Evolutionary conservation across 1,140 invertebrate species (phyloP).

Genomic region (Dreissena polymorpha): DNA sequence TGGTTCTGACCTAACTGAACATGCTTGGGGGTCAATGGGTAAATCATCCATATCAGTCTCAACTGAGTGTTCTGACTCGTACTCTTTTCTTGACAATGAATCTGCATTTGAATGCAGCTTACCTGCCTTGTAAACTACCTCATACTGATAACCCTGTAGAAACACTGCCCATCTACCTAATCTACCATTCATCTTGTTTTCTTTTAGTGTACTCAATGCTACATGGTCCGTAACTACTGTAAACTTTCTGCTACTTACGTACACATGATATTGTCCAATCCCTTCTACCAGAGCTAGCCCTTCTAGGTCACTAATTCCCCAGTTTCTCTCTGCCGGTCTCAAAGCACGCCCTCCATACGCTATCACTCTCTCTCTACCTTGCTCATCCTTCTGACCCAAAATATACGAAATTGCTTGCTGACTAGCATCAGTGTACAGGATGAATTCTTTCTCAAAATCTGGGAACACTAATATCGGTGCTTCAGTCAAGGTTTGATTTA

Average conservation of each 20-base stretch:
- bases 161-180: constrained; percentile 40
- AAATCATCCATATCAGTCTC: not conserved
- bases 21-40: not conserved
- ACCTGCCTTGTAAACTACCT: constrained; percentile 6
- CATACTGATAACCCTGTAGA: constrained; percentile 47
- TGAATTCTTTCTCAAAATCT: constrained; percentile 27
- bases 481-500: constrained; percentile 6
- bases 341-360: constrained; percentile 37
- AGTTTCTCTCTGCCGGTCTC: constrained; percentile 43
- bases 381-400: constrained; percentile 53
- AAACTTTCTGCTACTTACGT: constrained; percentile 21
- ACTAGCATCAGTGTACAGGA: constrained; percentile 18
- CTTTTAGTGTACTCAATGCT: constrained; percentile 16
- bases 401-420: constrained; percentile 35
- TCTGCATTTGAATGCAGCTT: constrained; percentile 19
- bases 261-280: constrained; percentile 34
- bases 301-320: constrained; percentile 20
- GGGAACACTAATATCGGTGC: too few species aligned
- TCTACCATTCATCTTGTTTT: not conserved
- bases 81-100: not conserved
- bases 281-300: too few species aligned
- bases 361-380: constrained; percentile 39
- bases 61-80: not conserved
- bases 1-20: not conserved
- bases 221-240: constrained; percentile 44